Evolutionary conservation across 2,888 invertebrate genomes (phyloP), one percentile per base, ranked within the genome.

Genomic region (Nomada ruficornis): DNA sequence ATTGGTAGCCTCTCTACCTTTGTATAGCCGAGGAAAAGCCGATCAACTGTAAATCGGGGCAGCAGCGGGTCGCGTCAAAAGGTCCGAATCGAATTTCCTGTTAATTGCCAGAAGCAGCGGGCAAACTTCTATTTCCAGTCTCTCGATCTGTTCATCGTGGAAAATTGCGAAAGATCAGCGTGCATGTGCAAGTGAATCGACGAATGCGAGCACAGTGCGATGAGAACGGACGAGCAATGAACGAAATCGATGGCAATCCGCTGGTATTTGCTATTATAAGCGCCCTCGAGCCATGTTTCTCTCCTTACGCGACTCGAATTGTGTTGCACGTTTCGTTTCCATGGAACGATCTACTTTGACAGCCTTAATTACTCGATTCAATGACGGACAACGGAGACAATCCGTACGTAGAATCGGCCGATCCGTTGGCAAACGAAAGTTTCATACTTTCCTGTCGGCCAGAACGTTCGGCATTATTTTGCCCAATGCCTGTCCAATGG

Each of bases 101-200:
- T 77, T 79, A 79, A 79, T 79, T 79, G 68, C 68, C 68, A 77
- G 63, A 79, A 77, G 78, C 68, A 79, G 62, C 55, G 69, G 42
- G 78, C 63, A 79, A 79, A 77, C 68, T 69, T 77, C 57, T 77
- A 69, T 79, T 77, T 69, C 68, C 68, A 69, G 57, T n/a, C 67
- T 55, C 68, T 64, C 57, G 77, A 63, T 50, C 68, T 63, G 63
- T 63, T 79, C 63, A 77, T 69, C 78, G 57, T 52, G 57, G 78
- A 77, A 69, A 69, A 69, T 68, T 79, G 77, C 63, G 26, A 79
- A 77, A 79, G 63, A 79, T 77, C 63, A 69, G 63, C 57, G 52
- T 60, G 26, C 52, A 18, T 29, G 47, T 65, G 29, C 23, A n/a
- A 26, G 47, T 44, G 59, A 54, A 26, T 77, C 54, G 64, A n/a